phyloP scores from a whole-genome alignment of 2,113 vertebrate species.

The Oreocharis arfaki region DNA sequence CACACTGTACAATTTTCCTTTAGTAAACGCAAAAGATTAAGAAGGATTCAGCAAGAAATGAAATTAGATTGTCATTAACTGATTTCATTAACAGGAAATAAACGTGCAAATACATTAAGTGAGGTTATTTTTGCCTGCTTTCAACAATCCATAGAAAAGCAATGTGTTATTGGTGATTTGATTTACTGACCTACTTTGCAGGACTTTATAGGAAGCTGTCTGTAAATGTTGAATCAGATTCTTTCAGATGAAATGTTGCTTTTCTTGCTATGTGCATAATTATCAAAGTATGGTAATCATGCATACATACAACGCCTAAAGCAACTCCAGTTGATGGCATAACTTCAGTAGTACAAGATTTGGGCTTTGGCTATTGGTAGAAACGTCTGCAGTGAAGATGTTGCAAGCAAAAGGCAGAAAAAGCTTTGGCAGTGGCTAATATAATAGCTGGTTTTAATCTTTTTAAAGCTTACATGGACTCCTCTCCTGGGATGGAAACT shows the following conservation, averaged over 20 bases:
- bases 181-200: constrained; percentile 18
- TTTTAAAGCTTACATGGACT: not conserved
- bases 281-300: not conserved
- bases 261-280: not conserved
- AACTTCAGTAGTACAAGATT: not conserved
- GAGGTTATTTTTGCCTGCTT: not conserved
- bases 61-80: not conserved
- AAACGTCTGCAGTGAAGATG: not conserved
- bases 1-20: not conserved
- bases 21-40: not conserved
- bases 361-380: not conserved
- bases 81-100: not conserved
- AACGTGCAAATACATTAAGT: not conserved
- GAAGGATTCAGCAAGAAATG: not conserved
- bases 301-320: not conserved
- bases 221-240: not conserved
- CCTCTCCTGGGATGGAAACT: not conserved
- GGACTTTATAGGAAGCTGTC: not conserved
- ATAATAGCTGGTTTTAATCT: not conserved
- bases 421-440: not conserved
- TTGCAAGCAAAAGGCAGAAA: not conserved
- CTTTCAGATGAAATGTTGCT: not conserved
- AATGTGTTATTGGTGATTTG: not conserved
- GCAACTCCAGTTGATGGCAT: not conserved
- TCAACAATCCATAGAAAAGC: not conserved